Evolutionary conservation across 1,140 invertebrate species (phyloP).

Genomic region (Tribolium castaneum): DNA sequence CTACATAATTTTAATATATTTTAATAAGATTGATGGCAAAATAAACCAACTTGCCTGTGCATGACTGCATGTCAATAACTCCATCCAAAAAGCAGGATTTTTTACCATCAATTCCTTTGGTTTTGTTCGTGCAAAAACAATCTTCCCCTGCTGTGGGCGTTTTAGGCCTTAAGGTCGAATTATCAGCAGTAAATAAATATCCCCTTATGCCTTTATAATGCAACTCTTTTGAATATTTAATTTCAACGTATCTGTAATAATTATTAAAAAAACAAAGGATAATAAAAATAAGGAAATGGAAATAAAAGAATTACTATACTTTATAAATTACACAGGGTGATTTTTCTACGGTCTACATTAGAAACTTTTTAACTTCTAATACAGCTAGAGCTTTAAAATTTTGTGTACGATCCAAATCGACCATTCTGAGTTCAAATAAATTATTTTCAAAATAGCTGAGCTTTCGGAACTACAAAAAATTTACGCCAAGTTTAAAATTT

Average conservation of each 20-base stretch:
- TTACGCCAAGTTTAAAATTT: too few relatives aligned
- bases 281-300: not conserved
- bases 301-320: not conserved
- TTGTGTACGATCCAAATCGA: too few relatives aligned
- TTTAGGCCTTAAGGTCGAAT: slow-evolving; percentile 48
- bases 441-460: too few relatives aligned
- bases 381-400: too few relatives aligned
- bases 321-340: too few relatives aligned
- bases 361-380: too few relatives aligned
- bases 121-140: slow-evolving; percentile 61
- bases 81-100: slow-evolving; percentile 59
- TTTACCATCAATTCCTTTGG: slow-evolving; percentile 52
- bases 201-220: slow-evolving; percentile 51
- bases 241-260: slow-evolving; percentile 8
- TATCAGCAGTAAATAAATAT: slow-evolving; percentile 54
- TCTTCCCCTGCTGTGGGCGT: slow-evolving; percentile 47
- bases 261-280: not conserved
- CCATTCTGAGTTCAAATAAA: too few relatives aligned
- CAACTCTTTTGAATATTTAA: not conserved
- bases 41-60: slow-evolving; percentile 53
- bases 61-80: slow-evolving; percentile 58
- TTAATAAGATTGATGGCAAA: not conserved
- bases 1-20: slow-evolving; percentile 54
- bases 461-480: too few relatives aligned
- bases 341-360: too few relatives aligned